phyloP scores from a whole-genome alignment of 1,140 invertebrate genomes.

The Phocides pigmalion region DNA sequence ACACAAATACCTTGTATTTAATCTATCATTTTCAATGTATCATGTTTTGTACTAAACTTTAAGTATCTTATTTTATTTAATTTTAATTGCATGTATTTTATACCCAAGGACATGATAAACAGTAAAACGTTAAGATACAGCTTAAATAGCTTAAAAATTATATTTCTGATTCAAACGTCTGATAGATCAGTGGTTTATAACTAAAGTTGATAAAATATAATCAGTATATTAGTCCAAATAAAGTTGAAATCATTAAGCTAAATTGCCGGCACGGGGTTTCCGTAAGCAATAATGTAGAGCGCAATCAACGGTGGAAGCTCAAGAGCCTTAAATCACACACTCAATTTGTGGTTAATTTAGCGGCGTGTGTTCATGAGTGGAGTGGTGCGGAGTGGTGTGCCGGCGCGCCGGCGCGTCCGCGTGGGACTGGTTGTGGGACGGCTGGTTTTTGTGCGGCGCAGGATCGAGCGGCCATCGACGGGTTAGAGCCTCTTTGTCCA shows the following conservation, averaged over 20 bases:
- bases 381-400: background rate
- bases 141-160: too few relatives aligned
- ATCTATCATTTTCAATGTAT: too few relatives aligned
- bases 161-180: too few relatives aligned
- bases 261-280: background rate
- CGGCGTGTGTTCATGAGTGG: background rate
- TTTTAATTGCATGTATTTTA: too few relatives aligned
- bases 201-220: too few relatives aligned
- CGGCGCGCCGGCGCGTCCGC: background rate
- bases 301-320: background rate
- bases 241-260: background rate
- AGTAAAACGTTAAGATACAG: too few relatives aligned
- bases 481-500: slow-evolving; percentile 1
- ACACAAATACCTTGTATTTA: too few relatives aligned
- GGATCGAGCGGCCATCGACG: background rate
- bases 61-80: too few relatives aligned
- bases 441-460: background rate
- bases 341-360: slow-evolving; percentile 18
- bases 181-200: too few relatives aligned
- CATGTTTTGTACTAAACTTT: too few relatives aligned
- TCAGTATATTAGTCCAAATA: too few relatives aligned
- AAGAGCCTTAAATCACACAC: slow-evolving; percentile 14
- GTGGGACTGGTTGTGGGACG: background rate
- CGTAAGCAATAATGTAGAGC: slow-evolving; percentile 4
- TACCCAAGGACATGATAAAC: too few relatives aligned